Evolutionary conservation across 1,140 invertebrate genomes (phyloP), one percentile per base, ranked within the genome.

Genomic region (Aphelinus certus): DNA sequence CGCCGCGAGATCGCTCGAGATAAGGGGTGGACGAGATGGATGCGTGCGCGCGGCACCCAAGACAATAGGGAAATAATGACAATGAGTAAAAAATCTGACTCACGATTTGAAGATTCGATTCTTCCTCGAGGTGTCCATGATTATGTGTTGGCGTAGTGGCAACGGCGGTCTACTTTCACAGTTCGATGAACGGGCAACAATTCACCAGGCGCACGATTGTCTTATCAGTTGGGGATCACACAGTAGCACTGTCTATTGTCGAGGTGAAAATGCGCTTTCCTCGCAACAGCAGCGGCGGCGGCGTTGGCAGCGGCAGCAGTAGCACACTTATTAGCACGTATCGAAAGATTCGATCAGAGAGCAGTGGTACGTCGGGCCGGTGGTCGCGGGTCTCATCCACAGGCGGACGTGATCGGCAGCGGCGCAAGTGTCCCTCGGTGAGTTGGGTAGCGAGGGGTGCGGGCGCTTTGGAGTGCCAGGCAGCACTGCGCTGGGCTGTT

Each of bases 71-170:
- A 48, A 65, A 62, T 9, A 43, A 61, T 61, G 7, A 45, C 1
- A 61, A 10, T 53, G 26, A 43, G 55, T 0, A 49, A 49, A 2
- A 56, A 46, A 67, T n/a, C 3, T 4, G 45, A 80, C 79, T 80
- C 57, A 80, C 79, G 75, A 80, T 76, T 76, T 80, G 42, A 76
- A 74, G 43, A 78, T 51, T 60, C 71, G 75, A 74, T 69, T 75
- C 49, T 74, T 80, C 47, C 67, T 73, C 53, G 66, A 53, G 51
- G 65, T 56, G 26, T 75, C 78, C 76, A 78, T 75, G 47, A 61
- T 71, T 68, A 45, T 6, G 45, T 0, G 46, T 68, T 57, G 45
- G 58, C 58, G 46, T 48, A 42, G 26, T 26, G 26, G 26, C 26
- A 26, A 26, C 26, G 26, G 26, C 26, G 26, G 10, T 53, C 48